Evolutionary conservation across 2,113 vertebrate species (phyloP), one percentile per base, ranked within the genome.

Genomic region (Amphiprion percula): DNA sequence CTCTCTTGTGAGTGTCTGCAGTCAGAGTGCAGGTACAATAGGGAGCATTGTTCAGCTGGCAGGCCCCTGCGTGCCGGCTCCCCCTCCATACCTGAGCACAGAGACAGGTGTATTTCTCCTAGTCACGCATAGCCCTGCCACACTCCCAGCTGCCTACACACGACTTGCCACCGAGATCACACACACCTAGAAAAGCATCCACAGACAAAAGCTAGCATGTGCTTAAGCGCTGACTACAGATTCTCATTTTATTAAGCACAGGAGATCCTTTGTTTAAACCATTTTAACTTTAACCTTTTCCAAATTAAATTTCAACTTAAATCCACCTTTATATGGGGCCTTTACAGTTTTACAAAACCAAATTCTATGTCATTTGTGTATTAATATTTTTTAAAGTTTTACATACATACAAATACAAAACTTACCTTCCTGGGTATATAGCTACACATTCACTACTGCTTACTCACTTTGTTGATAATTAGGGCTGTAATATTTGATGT

Each of bases 81-180:
- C 89, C 92, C 91, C 88, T 86, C 87, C 85, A 79, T 95, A 95
- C 95, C 95, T 95, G 94, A 88, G 62, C 91, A 88, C 93, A 82
- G 91, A 95, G 94, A 96, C 96, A 97, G 96, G 96, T 97, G 96
- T 94, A 96, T 95, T 95, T 90, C 88, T 89, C 82, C 92, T 94
- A 93, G 86, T 95, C 95, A 94, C 94, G 95, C 94, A 92, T 80
- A 94, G 92, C 90, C 68, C 87, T 81, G 90, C 87, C 88, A 90
- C 87, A 90, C 91, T 90, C 88, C 84, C 90, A 86, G 75, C 88
- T 93, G 90, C 92, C 81, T 87, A 70, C 90, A 90, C 77, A 53
- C 70, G 67, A 41, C 74, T 56, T 82, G 59, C 80, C 50, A 61
- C 77, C 61, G 70, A 83, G 70, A 79, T 74, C 53, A 33, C 28